Evolutionary conservation across 1,140 invertebrate species (phyloP), one percentile per base, ranked within the genome.

Genomic region (Eciton burchellii): DNA sequence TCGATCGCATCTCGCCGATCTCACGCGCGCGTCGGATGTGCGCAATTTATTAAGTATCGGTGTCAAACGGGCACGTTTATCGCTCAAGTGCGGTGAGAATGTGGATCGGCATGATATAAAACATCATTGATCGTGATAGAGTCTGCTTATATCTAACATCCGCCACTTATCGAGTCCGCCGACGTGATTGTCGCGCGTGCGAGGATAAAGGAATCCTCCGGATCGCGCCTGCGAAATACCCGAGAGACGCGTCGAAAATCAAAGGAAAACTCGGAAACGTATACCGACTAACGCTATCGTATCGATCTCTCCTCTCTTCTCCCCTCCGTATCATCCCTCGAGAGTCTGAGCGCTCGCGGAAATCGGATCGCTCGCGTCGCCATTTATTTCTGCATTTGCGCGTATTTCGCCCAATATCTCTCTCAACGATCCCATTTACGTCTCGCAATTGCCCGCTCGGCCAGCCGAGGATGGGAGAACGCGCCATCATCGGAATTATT

Each of bases 401-500:
- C 57, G 35, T 21, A 57, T n/a, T 16, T 68, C 43, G 35, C 49
- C 8, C 21, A 16, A 79, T 68, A 47, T 84, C 47, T 77, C 74
- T 72, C 56, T 73, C 66, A 82, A 60, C 70, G 83, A 83, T 83
- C 86, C 77, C 82, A 83, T 84, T 84, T 84, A 82, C 68, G 65
- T 82, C 72, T 82, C 73, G 52, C 82, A 87, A 87, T 87, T 87
- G 86, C 60, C 60, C 73, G 70, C 57, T 70, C 72, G 52, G 76
- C 74, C 26, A 71, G 62, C 76, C 60, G 77, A 79, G 63, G 68
- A n/a, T n/a, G 87, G 84, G 87, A 81, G 88, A 84, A 86, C 74
- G 77, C 86, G 66, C 81, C 86, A 79, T 88, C 83, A 81, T 83
- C 74, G 70, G 84, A 88, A 90, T 88, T 91, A 91, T 91, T 90